Evolutionary conservation across 2,888 invertebrate genomes (phyloP).

Genomic region (Dolichopus griseipennis): DNA sequence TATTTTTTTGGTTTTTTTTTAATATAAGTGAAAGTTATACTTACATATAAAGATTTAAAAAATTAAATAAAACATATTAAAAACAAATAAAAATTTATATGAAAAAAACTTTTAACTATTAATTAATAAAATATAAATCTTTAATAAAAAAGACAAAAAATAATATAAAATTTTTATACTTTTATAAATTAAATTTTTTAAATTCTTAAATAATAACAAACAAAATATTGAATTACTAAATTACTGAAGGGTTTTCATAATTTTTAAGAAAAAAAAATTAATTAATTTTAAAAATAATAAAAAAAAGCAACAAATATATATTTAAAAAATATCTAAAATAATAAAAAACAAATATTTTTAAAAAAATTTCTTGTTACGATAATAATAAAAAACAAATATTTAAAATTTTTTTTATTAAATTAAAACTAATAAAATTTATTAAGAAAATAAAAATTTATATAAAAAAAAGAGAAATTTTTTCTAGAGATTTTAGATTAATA

Average conservation of each 20-base stretch:
- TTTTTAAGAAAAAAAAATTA: slow-evolving; percentile 7
- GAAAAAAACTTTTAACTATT: not conserved
- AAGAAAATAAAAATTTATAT: slow-evolving; percentile 14
- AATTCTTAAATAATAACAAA: slow-evolving; percentile 1
- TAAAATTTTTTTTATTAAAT: no score
- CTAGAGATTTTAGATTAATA: not conserved
- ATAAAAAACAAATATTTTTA: slow-evolving; percentile 24
- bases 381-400: slow-evolving; percentile 10
- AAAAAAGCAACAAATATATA: not conserved
- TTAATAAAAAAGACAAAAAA: slow-evolving; percentile 5
- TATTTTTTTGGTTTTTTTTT: no score
- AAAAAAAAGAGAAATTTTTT: slow-evolving; percentile 18
- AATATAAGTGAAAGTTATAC: no score
- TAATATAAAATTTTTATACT: slow-evolving; percentile 13
- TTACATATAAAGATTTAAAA: no score
- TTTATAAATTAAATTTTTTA: slow-evolving; percentile 13
- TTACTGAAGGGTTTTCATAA: not conserved
- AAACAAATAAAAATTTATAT: no score
- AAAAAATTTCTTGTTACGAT: slow-evolving; percentile 25
- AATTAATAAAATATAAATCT: not conserved
- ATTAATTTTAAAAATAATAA: slow-evolving; percentile 13
- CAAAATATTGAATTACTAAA: not conserved
- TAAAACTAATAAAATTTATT: slow-evolving; percentile 8
- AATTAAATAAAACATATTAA: no score
- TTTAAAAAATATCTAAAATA: no score